Conservation (phyloP, 2,797 vertebrate species). For the Catamblyrhynchus diadema region DNA sequence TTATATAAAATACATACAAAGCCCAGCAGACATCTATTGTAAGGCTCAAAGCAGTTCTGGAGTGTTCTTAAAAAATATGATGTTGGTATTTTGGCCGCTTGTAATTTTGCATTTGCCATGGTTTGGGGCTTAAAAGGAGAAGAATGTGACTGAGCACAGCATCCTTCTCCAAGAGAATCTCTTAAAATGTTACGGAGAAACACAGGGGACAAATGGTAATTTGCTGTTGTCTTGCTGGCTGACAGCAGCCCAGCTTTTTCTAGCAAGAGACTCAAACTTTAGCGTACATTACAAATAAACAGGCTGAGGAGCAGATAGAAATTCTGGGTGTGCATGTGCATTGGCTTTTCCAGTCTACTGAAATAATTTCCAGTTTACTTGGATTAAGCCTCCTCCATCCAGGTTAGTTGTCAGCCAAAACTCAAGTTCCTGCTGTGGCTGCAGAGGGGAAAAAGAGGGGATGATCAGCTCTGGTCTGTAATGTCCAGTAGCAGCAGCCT, state of each 20-base stretch:
- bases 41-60: not conserved
- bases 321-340: rapidly evolving
- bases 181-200: not conserved
- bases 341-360: not conserved
- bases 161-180: not conserved
- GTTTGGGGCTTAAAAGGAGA: not conserved
- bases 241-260: not conserved
- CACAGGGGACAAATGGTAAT: not conserved
- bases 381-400: not conserved
- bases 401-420: not conserved
- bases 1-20: not conserved
- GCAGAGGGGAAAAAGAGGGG: not conserved
- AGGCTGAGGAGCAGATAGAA: not conserved
- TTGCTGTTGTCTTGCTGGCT: not conserved
- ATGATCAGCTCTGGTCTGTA: not conserved
- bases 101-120: not conserved
- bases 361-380: not conserved
- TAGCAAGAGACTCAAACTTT: not conserved
- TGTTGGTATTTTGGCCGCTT: not conserved
- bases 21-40: not conserved
- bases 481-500: not conserved
- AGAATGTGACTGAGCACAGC: not conserved
- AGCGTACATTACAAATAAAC: not conserved
- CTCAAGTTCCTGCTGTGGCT: not conserved
- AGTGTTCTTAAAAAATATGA: not conserved